phyloP scores from a whole-genome alignment of 2,888 invertebrate species.

The Anticlea derivata region DNA sequence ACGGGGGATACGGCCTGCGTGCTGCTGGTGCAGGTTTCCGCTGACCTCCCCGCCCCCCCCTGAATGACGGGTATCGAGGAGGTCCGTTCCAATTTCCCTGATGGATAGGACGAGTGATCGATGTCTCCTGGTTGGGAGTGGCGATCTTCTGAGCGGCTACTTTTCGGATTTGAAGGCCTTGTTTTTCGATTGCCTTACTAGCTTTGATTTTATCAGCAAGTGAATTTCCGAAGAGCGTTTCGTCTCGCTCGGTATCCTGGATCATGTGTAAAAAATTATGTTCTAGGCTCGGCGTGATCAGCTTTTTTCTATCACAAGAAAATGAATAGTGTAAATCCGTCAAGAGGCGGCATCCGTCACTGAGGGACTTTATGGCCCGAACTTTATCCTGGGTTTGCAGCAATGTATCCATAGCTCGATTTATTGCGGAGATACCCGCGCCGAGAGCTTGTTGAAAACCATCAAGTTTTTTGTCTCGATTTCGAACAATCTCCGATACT shows the following conservation, averaged over 20 bases:
- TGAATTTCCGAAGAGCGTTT: no score
- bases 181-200: constrained; percentile 12
- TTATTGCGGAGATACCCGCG: no score
- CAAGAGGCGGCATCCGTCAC: neutral
- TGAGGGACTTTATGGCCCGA: neutral
- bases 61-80: constrained; percentile 16
- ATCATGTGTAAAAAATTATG: neutral
- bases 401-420: no score
- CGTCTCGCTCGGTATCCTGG: constrained; percentile 9
- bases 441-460: no score
- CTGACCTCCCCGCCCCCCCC: constrained; percentile 25
- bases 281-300: constrained; percentile 5
- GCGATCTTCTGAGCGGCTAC: neutral
- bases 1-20: neutral
- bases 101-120: neutral
- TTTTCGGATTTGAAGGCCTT: constrained; percentile 2
- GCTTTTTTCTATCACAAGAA: constrained; percentile 2
- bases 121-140: neutral
- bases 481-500: neutral
- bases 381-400: neutral
- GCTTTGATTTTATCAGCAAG: constrained; percentile 11
- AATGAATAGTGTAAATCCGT: neutral
- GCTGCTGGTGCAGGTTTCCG: neutral
- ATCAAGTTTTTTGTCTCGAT: constrained; percentile 7
- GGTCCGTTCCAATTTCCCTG: constrained; percentile 14